Conservation (phyloP, 2,113 vertebrate species). For the Apteryx owenii region DNA sequence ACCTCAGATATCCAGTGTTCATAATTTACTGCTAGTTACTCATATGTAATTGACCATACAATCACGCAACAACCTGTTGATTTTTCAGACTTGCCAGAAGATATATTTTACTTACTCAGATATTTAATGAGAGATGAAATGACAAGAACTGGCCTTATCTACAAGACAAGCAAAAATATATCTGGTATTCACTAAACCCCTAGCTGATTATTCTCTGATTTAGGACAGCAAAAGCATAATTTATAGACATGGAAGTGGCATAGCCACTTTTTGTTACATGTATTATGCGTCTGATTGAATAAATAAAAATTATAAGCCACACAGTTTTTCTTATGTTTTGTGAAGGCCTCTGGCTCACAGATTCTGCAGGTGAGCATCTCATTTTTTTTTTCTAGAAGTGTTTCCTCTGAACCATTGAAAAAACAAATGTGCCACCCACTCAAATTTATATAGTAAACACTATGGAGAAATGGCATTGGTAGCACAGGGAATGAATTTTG, state of each 20-base stretch:
- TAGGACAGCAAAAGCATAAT: neutral
- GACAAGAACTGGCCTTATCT: neutral
- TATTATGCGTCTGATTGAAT: neutral
- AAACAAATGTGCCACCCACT: neutral
- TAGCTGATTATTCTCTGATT: neutral
- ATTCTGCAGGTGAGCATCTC: neutral
- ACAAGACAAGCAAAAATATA: rapidly evolving
- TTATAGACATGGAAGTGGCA: neutral
- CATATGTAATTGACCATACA: neutral
- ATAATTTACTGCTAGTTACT: neutral
- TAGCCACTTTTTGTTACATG: neutral
- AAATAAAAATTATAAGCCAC: neutral
- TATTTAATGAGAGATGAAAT: neutral
- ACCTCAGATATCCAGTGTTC: neutral
- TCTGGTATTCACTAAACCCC: neutral
- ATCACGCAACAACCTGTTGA: neutral
- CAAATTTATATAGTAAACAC: neutral
- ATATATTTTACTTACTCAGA: neutral
- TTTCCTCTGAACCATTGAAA: neutral
- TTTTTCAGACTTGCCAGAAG: neutral
- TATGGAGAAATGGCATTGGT: neutral
- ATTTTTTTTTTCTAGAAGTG: neutral
- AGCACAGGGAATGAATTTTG: neutral
- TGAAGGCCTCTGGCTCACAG: neutral
- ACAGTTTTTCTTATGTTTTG: neutral